Conservation (phyloP, 2,888 invertebrate genomes). For the Stratiomys singularior region DNA sequence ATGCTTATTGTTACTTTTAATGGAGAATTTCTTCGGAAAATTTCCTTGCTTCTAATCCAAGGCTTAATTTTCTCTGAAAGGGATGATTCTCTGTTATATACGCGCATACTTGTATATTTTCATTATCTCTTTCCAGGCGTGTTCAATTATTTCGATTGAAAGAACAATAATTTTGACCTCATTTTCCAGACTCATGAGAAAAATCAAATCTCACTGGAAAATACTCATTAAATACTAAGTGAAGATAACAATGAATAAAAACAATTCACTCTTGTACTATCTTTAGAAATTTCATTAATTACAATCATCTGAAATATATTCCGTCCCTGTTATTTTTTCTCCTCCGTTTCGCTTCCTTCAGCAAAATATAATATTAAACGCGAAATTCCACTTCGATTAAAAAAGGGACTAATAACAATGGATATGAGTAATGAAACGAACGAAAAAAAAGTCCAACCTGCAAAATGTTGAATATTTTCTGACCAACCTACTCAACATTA, state of each 20-base stretch:
- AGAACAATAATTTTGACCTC: no score
- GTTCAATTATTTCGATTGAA: no score
- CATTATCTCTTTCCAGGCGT: no score
- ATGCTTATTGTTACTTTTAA: no score
- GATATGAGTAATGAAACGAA: background rate
- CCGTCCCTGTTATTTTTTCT: background rate
- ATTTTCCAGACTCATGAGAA: no score
- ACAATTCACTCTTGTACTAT: background rate
- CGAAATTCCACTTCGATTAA: slow-evolving; percentile 36
- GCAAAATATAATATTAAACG: slow-evolving; percentile 6
- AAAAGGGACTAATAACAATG: slow-evolving; percentile 29
- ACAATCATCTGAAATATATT: slow-evolving; percentile 20
- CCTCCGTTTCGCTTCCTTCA: no score
- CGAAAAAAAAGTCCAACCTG: background rate
- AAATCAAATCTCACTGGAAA: no score
- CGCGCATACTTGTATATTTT: no score
- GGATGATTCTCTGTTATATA: no score
- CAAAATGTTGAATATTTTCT: slow-evolving; percentile 9
- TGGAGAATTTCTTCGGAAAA: no score
- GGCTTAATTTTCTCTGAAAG: no score
- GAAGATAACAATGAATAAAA: slow-evolving; percentile 1
- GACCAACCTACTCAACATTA: background rate
- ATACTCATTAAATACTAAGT: background rate
- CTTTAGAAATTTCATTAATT: slow-evolving; percentile 4
- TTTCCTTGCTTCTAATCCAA: no score